Conservation (phyloP, 2,113 vertebrate genomes). For the Chaetodon trifascialis region DNA sequence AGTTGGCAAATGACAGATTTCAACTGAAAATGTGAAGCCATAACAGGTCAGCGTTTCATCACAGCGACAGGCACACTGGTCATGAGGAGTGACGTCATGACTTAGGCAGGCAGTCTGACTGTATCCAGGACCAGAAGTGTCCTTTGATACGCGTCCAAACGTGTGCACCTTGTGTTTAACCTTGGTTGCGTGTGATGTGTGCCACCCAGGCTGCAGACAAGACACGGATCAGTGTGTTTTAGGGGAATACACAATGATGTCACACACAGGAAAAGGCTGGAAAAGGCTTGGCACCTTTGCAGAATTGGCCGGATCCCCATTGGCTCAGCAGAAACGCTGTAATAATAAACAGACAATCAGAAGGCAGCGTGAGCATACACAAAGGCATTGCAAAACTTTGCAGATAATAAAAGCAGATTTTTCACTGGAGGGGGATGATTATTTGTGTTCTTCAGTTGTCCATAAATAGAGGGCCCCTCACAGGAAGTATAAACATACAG, state of each 20-base stretch:
- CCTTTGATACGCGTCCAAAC: slow-evolving; percentile 87
- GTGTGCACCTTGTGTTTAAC: slow-evolving; percentile 90
- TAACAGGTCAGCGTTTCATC: slow-evolving; percentile 56
- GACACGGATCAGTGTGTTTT: slow-evolving; percentile 92
- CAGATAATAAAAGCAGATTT: slow-evolving; percentile 98
- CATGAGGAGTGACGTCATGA: slow-evolving; percentile 33
- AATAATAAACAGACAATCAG: slow-evolving; percentile 99
- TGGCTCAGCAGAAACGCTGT: slow-evolving; percentile 91
- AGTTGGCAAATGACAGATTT: slow-evolving; percentile 58
- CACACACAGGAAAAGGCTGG: slow-evolving; percentile 93
- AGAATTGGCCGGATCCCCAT: slow-evolving; percentile 90
- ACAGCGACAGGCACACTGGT: slow-evolving; percentile 36
- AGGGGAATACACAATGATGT: slow-evolving; percentile 95
- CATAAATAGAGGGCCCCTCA: slow-evolving; percentile 96
- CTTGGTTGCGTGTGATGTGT: slow-evolving; percentile 85
- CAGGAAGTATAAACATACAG: slow-evolving; percentile 96
- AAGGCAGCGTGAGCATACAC: slow-evolving; percentile 92
- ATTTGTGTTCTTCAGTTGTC: slow-evolving; percentile 96
- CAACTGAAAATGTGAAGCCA: slow-evolving; percentile 40
- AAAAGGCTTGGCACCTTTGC: slow-evolving; percentile 92
- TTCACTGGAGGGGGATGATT: slow-evolving; percentile 93
- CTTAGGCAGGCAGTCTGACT: slow-evolving; percentile 68
- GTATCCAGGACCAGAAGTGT: slow-evolving; percentile 79
- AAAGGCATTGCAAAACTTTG: slow-evolving; percentile 94
- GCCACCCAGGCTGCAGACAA: slow-evolving; percentile 97